phyloP scores from a whole-genome alignment of 2,888 invertebrate genomes.

The Phaedon cochleariae region DNA sequence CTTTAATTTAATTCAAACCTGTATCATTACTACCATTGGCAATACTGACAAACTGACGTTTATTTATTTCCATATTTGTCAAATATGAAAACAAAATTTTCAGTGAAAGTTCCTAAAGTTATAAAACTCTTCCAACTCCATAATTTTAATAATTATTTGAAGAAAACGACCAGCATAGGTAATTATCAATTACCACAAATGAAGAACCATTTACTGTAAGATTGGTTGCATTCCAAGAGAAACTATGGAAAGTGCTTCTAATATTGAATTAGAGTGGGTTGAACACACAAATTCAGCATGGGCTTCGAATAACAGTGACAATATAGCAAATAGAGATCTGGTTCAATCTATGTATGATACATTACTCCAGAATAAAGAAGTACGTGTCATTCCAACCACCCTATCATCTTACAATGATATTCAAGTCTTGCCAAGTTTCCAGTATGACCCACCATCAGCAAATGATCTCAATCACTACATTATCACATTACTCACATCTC shows the following conservation, averaged over 20 bases:
- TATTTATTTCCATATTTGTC: neutral
- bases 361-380: conserved; percentile 65
- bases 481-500: conserved; percentile 63
- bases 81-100: neutral
- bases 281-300: conserved; percentile 69
- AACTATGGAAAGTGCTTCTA: conserved; percentile 47
- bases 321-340: conserved; percentile 65
- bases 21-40: too few relatives aligned
- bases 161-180: neutral
- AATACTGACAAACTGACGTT: neutral
- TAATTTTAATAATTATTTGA: neutral
- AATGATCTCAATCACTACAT: conserved; percentile 67
- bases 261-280: conserved; percentile 63
- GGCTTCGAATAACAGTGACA: conserved; percentile 68
- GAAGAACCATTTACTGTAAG: neutral
- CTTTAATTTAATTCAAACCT: too few relatives aligned
- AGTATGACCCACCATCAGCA: conserved; percentile 62
- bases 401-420: conserved; percentile 56
- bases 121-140: neutral
- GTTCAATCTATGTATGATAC: conserved; percentile 65
- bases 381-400: conserved; percentile 56
- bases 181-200: neutral
- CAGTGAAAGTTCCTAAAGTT: neutral
- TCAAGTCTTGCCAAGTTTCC: conserved; percentile 65
- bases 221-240: neutral